Percentiles rank a stretch among this genome's conserved stretches.
phyloP scores from a whole-genome alignment of 2,888 invertebrate genomes.

The Brachypterus glaber region DNA sequence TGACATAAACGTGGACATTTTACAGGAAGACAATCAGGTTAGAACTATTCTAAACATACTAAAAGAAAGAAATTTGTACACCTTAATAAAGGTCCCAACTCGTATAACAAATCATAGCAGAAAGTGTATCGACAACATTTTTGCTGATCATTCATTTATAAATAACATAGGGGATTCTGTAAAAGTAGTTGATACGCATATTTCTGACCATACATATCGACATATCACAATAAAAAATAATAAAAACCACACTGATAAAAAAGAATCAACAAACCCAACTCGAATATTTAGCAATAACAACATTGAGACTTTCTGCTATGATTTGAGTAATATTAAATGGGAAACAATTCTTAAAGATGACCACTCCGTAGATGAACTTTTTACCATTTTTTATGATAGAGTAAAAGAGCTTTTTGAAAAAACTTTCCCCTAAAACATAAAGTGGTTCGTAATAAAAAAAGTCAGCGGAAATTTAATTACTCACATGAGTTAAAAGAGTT shows the following conservation, averaged over 20 bases:
- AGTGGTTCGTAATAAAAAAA: not conserved
- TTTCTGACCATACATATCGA: slow-evolving; percentile 4
- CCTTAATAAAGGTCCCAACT: not conserved
- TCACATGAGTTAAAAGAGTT: slow-evolving; percentile 1
- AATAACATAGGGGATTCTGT: not conserved
- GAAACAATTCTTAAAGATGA: not conserved
- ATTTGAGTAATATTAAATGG: not conserved
- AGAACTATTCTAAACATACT: not conserved
- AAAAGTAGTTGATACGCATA: not conserved
- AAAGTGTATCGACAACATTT: slow-evolving; percentile 1
- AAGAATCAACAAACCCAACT: not conserved
- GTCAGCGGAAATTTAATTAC: not conserved
- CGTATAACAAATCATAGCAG: slow-evolving; percentile 1
- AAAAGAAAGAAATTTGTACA: not conserved
- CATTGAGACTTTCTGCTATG: not conserved
- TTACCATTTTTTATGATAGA: not conserved
- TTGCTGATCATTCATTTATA: not conserved
- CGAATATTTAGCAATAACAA: not conserved
- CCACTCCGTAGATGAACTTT: not conserved
- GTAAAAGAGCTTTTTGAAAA: not conserved
- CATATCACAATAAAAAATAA: not conserved
- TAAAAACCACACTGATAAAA: not conserved
- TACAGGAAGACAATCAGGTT: not conserved
- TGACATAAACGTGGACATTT: not conserved
- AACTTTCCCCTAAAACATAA: not conserved